Evolutionary conservation across 2,888 invertebrate species (phyloP), one percentile per base, ranked within the genome.

Genomic region (Limnephilus lunatus): DNA sequence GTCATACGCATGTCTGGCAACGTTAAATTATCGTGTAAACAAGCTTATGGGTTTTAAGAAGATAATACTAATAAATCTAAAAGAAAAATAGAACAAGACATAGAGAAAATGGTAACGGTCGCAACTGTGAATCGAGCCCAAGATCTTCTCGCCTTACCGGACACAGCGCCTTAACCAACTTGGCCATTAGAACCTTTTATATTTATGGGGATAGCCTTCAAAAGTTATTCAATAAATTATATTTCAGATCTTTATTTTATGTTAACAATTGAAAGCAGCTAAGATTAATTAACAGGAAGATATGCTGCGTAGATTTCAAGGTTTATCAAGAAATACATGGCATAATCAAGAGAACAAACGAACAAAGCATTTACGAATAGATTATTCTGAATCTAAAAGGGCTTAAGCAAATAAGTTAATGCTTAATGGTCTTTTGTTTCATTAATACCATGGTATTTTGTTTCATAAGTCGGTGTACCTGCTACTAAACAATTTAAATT

Each of bases 401-500:
- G 68, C 68, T 68, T n/a, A n/a, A 68, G 68, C 68, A 68, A 68
- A 68, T 68, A 25, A 68, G 68, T 25, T 68, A n/a, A 68, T 4
- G n/a, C n/a, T n/a, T 3, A 31, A 15, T 86, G 48, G 30, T 30
- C 53, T 86, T 86, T 48, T 11, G n/a, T 86, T 44, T 86, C 48
- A 30, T 35, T 48, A 31, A 53, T n/a, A 19, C 25, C 7, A 25
- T 1, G 14, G 30, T 4, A 19, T 48, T 48, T 48, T n/a, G n/a
- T n/a, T n/a, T n/a, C n/a, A 48, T 48, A 48, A 14, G 9, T 48
- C 48, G 14, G 15, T 48, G 48, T 48, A 86, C 48, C 85, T 86
- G 85, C 39, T n/a, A 86, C 14, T n/a, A 86, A 44, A 86, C 86
- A 30, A 31, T 86, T 48, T 86, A 48, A 86, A 86, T 86, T 39